Percentiles rank a stretch among this genome's conserved stretches.
Evolutionary conservation across 2,888 invertebrate species (phyloP).

Genomic region (Arrhopalites spinosus): DNA sequence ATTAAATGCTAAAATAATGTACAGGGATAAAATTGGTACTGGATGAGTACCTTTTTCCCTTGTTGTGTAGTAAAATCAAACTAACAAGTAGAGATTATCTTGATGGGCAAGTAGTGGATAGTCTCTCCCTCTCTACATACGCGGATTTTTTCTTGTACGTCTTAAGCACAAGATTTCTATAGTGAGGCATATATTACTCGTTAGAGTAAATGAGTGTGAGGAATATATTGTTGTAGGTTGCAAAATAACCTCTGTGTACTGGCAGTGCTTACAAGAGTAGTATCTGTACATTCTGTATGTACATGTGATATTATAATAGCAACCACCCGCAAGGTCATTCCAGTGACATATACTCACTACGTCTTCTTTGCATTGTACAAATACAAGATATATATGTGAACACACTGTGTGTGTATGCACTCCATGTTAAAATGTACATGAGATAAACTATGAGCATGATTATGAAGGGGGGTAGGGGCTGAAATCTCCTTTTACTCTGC

Average conservation of each 20-base stretch:
- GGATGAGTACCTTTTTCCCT: too few relatives aligned
- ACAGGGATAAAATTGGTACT: not conserved
- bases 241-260: not conserved
- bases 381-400: not conserved
- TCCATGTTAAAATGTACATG: too few relatives aligned
- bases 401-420: not conserved
- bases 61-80: too few relatives aligned
- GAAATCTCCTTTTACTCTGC: too few relatives aligned
- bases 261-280: not conserved
- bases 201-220: not conserved
- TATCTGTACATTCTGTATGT: not conserved
- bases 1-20: not conserved
- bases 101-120: too few relatives aligned
- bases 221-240: not conserved
- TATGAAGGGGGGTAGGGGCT: not conserved
- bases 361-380: not conserved
- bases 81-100: too few relatives aligned
- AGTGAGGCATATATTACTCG: too few relatives aligned
- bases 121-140: too few relatives aligned
- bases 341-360: slow-evolving; percentile 27
- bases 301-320: slow-evolving; percentile 1
- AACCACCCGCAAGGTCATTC: slow-evolving; percentile 38
- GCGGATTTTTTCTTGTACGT: too few relatives aligned
- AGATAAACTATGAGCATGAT: too few relatives aligned
- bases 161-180: too few relatives aligned